Base-by-base conservation (phyloP, 2,888 invertebrate genomes). In the Imbricaverruca yamaguchii region DNA sequence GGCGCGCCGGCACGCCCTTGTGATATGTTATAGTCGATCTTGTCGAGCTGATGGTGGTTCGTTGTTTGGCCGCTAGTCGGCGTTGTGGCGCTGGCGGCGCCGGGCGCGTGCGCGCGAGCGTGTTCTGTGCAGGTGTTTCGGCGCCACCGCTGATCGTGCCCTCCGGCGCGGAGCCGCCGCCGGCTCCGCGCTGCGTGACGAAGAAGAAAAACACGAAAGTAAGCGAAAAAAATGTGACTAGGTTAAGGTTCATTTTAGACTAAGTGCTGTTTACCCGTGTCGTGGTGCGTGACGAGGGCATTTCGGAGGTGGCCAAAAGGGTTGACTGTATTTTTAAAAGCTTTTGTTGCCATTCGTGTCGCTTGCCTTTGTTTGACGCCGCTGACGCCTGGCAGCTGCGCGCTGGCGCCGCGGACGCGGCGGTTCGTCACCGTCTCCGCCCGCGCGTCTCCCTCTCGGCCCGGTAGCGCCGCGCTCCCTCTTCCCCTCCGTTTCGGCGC, bases 211-310 rank as follows among this genome's bases (percentile, higher is more conserved):
- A 69, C 39, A 25, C 11, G 15, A 69, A 69, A 39, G 59, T 0
- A 69, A 53, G 53, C 55, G 21, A 23, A 74, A 74, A 74, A 74
- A 55, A 74, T 21, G 23, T n/a, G 12, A 74, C 53, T 74, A 74
- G 74, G 74, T 74, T 74, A 74, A 74, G 74, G 74, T 39, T 39
- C 39, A 74, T 74, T 74, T 74, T 74, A 74, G 74, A 74, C 53
- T 74, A 74, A 74, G 74, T 53, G 21, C 74, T 53, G 74, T 74
- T 74, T 74, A 74, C n/a, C 25, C 15, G 74, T 55, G 74, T 15
- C 10, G 11, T 7, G 53, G 74, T 39, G 53, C 13, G 55, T 53
- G 74, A 53, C 53, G 15, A 53, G 74, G 74, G 74, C 74, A 74
- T 74, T 74, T 74, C 21, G 53, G 18, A 55, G 74, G 53, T 74